phyloP scores from a whole-genome alignment of 2,797 vertebrate species.

The Petrocephalus sullivani region DNA sequence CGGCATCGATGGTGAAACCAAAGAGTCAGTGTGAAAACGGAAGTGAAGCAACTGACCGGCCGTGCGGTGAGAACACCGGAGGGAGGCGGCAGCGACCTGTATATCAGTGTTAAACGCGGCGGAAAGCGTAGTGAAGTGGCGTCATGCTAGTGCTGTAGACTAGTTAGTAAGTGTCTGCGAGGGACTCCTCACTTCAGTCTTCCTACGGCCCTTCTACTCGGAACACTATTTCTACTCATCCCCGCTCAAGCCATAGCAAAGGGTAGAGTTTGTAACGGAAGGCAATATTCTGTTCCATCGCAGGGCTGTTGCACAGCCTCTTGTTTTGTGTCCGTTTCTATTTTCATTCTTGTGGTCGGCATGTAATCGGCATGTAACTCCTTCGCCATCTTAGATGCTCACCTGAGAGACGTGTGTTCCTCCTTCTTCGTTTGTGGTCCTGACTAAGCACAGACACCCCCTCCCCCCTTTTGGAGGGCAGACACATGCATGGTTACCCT shows the following conservation, averaged over 20 bases:
- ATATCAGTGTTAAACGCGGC: slow-evolving; percentile 10
- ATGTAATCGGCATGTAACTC: not conserved
- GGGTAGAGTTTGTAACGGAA: slow-evolving; percentile 3
- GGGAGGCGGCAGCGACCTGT: not conserved
- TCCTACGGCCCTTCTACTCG: slow-evolving; percentile 19
- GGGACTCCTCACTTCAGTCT: slow-evolving; percentile 27
- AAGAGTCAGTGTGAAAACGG: not conserved
- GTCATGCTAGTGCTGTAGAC: slow-evolving; percentile 21
- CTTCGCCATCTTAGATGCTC: not conserved
- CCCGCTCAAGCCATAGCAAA: slow-evolving; percentile 7
- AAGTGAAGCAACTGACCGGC: not conserved
- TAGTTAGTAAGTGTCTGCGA: slow-evolving; percentile 11
- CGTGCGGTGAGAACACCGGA: not conserved
- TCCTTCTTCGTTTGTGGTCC: not conserved
- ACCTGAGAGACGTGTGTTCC: not conserved
- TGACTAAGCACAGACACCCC: not conserved
- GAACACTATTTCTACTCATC: not conserved
- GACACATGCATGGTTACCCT: not conserved
- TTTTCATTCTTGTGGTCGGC: not conserved
- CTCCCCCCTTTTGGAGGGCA: not conserved
- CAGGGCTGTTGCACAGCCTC: slow-evolving; percentile 15
- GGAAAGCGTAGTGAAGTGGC: slow-evolving; percentile 8
- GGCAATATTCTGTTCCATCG: slow-evolving; percentile 19
- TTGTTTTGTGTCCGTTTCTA: not conserved
- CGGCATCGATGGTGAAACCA: not conserved